Evolutionary conservation across 2,797 vertebrate species (phyloP).

Genomic region (Galaxias olidus): DNA sequence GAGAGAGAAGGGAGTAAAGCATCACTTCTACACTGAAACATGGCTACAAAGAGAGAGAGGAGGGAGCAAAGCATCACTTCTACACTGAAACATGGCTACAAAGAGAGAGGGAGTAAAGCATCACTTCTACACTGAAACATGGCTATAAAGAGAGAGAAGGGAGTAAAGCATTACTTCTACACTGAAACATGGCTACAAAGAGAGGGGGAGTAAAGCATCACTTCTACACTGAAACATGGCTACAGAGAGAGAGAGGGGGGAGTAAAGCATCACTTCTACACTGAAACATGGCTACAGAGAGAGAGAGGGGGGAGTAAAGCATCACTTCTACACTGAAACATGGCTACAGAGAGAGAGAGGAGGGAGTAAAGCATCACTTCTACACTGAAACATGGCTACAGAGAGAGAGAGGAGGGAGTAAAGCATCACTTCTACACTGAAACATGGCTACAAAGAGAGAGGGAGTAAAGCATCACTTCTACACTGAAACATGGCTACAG

Average conservation of each 20-base stretch:
- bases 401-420: no score
- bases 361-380: no score
- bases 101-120: no score
- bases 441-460: constrained; percentile 12
- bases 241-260: constrained; percentile 26
- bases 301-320: no score
- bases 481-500: background rate
- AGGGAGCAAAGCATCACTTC: no score
- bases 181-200: background rate
- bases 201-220: no score
- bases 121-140: constrained; percentile 39
- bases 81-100: constrained; percentile 4
- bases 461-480: no score
- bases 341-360: constrained; percentile 15
- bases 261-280: constrained; percentile 55
- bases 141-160: constrained; percentile 15
- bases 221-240: constrained; percentile 31
- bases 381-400: constrained; percentile 4
- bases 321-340: constrained; percentile 40
- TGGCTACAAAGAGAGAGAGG: constrained; percentile 16
- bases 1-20: no score
- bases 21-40: constrained; percentile 40
- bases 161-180: no score
- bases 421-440: constrained; percentile 46
- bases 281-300: background rate